Conservation (phyloP, 2,888 invertebrate genomes). For the Scaptomyza cyrtandrae region DNA sequence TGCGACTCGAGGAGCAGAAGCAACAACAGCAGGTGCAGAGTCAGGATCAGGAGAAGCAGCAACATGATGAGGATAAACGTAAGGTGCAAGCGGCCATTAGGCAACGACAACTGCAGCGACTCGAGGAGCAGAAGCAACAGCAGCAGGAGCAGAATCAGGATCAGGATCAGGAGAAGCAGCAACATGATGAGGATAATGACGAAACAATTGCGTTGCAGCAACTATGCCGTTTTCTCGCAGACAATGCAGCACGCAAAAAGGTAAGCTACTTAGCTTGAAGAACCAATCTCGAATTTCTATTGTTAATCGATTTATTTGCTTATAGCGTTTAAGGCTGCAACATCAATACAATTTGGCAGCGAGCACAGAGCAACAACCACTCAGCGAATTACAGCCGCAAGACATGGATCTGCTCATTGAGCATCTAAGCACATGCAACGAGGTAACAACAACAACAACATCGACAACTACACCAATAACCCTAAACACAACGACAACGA, state of each 20-base stretch:
- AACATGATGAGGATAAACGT: constrained; percentile 15
- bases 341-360: constrained; percentile 11
- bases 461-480: constrained; percentile 14
- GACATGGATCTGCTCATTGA: constrained; percentile 57
- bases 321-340: constrained; percentile 41
- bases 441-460: constrained; percentile 23
- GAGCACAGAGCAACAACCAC: constrained; percentile 20
- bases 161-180: background rate
- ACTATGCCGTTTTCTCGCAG: constrained; percentile 80
- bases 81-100: constrained; percentile 64
- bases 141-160: constrained; percentile 14
- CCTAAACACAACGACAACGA: constrained; percentile 4
- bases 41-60: background rate
- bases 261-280: constrained; percentile 40
- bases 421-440: constrained; percentile 38
- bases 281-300: background rate
- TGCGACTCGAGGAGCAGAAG: constrained; percentile 11
- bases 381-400: constrained; percentile 24
- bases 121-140: constrained; percentile 11
- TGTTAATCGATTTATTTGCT: constrained; percentile 8
- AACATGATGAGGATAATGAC: constrained; percentile 21
- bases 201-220: constrained; percentile 73
- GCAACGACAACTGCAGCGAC: constrained; percentile 45
- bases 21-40: constrained; percentile 15
- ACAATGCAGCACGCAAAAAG: constrained; percentile 79